phyloP scores from a whole-genome alignment of 2,888 invertebrate species.

The Erebia epiphron region DNA sequence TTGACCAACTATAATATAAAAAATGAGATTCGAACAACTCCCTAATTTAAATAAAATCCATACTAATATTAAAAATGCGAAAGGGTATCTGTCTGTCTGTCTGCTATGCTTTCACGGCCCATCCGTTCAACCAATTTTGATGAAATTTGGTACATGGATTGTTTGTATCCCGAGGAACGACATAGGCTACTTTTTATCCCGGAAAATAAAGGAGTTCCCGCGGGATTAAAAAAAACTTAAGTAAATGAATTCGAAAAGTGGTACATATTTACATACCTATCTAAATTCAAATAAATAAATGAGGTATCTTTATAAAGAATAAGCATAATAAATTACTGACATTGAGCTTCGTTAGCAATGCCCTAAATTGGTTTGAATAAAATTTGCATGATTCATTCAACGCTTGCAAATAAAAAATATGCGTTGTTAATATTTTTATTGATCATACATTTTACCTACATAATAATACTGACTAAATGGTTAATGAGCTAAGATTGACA shows the following conservation, averaged over 20 bases:
- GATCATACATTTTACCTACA: neutral
- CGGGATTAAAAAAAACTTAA: too few species aligned
- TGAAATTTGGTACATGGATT: too few species aligned
- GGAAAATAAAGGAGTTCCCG: too few species aligned
- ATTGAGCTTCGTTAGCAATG: constrained; percentile 5
- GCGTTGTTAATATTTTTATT: neutral
- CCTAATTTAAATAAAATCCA: neutral
- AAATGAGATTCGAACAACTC: neutral
- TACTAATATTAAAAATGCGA: too few species aligned
- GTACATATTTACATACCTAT: too few species aligned
- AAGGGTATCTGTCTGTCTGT: too few species aligned
- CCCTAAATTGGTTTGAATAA: constrained; percentile 1
- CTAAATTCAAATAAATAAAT: neutral
- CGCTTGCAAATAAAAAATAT: neutral
- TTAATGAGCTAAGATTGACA: neutral
- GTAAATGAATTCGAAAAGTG: neutral
- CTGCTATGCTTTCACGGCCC: too few species aligned
- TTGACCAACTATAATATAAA: too few species aligned
- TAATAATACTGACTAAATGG: neutral
- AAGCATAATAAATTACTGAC: neutral
- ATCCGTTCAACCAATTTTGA: too few species aligned
- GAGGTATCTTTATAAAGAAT: constrained; percentile 8
- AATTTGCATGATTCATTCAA: neutral
- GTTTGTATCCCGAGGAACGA: too few species aligned
- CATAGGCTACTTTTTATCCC: too few species aligned